Evolutionary conservation across 1,140 invertebrate genomes (phyloP), one percentile per base, ranked within the genome.

Genomic region (Zaprionus inermis): DNA sequence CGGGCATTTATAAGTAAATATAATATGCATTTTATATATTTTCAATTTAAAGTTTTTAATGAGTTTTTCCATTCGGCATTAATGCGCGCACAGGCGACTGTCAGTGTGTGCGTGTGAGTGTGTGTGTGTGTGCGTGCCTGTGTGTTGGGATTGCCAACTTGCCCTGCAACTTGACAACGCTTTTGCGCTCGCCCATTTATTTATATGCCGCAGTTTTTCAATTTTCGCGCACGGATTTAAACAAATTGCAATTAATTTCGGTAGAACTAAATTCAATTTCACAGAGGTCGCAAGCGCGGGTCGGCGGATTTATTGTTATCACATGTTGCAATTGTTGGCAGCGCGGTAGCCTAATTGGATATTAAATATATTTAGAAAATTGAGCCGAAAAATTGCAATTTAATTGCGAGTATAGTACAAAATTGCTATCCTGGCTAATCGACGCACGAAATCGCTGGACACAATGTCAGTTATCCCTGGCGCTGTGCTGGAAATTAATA

Each of bases 21-120:
- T 20, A 72, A 38, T 83, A 67, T 82, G 83, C 67, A 77, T 77
- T 78, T 79, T 79, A 88, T 88, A 88, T 88, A 72, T 83, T 86
- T 86, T 88, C 83, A 88, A 86, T 86, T 86, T 83, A 88, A 88
- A 86, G 72, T 86, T 86, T 73, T 88, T 88, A 86, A 86, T 86
- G 79, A 88, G 83, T 86, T 86, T 86, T 75, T 61, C 56, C 61
- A 72, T 63, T 60, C 68, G 51, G 54, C 63, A 56, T 72, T 74
- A 78, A 82, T 82, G 79, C 72, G 65, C 28, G 41, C 12, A 24
- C 38, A 20, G 64, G 18, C 55, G 22, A 30, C 6, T 66, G 16
- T 61, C 24, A 34, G 18, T 41, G 28, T 32, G 16, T 52, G 41
- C n/a, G 28, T 22, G 51, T 18, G 58, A 55, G 12, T 63, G 24